phyloP scores from a whole-genome alignment of 2,888 invertebrate genomes.

The Aplocera efformata region DNA sequence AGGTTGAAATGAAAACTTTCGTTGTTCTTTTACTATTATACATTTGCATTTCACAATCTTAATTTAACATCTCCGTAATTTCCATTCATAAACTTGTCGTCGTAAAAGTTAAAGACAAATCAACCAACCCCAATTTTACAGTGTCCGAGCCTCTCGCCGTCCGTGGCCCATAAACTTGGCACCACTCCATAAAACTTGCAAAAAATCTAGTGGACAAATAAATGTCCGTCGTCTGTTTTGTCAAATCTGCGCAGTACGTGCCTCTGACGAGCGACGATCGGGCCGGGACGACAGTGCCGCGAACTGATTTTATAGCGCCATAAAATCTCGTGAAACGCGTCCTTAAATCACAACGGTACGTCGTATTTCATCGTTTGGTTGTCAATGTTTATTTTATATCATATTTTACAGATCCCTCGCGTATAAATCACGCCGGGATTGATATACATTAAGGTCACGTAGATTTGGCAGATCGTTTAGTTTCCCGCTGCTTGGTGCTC shows the following conservation, averaged over 20 bases:
- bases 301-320: conserved; percentile 78
- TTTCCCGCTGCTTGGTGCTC: conserved; percentile 36
- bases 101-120: conserved; percentile 41
- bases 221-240: conserved; percentile 77
- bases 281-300: conserved; percentile 46
- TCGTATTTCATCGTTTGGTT: conserved; percentile 80
- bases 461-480: conserved; percentile 73
- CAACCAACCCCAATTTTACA: conserved; percentile 55
- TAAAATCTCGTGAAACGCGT: conserved; percentile 78
- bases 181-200: conserved; percentile 74
- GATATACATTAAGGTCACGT: conserved; percentile 80
- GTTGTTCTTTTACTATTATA: too few species aligned
- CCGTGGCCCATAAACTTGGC: conserved; percentile 72
- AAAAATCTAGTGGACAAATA: conserved; percentile 75
- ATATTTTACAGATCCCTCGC: conserved; percentile 77
- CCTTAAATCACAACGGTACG: conserved; percentile 77
- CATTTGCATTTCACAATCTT: not conserved
- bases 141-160: conserved; percentile 59
- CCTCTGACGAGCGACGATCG: conserved; percentile 36
- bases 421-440: conserved; percentile 75
- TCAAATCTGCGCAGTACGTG: conserved; percentile 77
- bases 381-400: conserved; percentile 81
- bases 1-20: too few species aligned
- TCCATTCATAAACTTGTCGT: not conserved
- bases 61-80: too few species aligned